Evolutionary conservation across 2,113 vertebrate genomes (phyloP).

Genomic region (human (Homo sapiens)): GRCh38 chr15:67374501-67375000

Average conservation of each 20-base stretch:
- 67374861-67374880: conserved; percentile 54
- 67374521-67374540: conserved; percentile 34
- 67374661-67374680: conserved; percentile 23
- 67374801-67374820: conserved; percentile 69
- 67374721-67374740: conserved; percentile 48
- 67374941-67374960: neutral
- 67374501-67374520: neutral
- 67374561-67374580: neutral
- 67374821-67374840: conserved; percentile 54
- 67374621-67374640: neutral
- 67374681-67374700: conserved; percentile 8
- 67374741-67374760: conserved; percentile 58
- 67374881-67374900: conserved; percentile 44
- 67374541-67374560: neutral
- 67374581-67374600: neutral
- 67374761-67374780: conserved; percentile 75
- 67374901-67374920: neutral
- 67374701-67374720: conserved; percentile 22
- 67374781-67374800: conserved; percentile 73
- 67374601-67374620: neutral
- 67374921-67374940: neutral
- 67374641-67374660: neutral
- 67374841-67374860: conserved; percentile 55
- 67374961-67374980: neutral
- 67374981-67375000: neutral